Evolutionary conservation across 35 echinoderm and acorn worm genomes (phyloP), one percentile per base, ranked within the genome.

Genomic region (Heliocidaris tuberculata): DNA sequence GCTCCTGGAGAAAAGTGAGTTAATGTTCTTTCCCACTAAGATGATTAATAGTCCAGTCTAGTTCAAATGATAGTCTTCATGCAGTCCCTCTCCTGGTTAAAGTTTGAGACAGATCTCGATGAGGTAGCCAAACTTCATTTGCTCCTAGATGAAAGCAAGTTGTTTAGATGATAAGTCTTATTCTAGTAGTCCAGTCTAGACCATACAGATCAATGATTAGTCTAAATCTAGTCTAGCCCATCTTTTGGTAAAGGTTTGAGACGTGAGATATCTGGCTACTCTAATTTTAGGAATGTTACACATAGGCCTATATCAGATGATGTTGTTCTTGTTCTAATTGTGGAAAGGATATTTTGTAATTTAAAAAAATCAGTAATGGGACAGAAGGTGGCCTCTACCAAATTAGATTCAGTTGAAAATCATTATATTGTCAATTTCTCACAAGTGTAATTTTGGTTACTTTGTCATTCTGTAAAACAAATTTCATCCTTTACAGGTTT

Each of bases 51-150:
- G 24, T 32, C 31, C 85, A 27, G 24, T 86, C 5, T 30, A 29
- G n/a, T 30, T 4, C 4, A 86, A 86, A 29, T 30, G 27, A 30
- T 86, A 30, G n/a, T 86, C n/a, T 30, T 30, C 16, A 88, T 95
- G 17, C 47, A 97, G 60, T 95, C 96, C 7, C 47, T 96, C 13
- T 86, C 95, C 8, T 95, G 95, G 42, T 87, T 2, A 32, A n/a
- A 17, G 59, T 54, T 32, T 70, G 88, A 96, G 13, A 95, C 95
- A 5, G 94, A 95, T 29, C 86, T 95, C 12, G 49, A 93, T 35
- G 97, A 96, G 50, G 95, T 96, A 13, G 47, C 95, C 15, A 96
- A 95, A 52, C 49, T 98, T 71, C 97, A 98, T 95, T 48, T 90
- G 13, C 94, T 96, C 48, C 49, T 98, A 19, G 61, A 94, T 48